Evolutionary conservation across 2,797 vertebrate genomes (phyloP), one percentile per base, ranked within the genome.

Genomic region (Carcharodon carcharias): DNA sequence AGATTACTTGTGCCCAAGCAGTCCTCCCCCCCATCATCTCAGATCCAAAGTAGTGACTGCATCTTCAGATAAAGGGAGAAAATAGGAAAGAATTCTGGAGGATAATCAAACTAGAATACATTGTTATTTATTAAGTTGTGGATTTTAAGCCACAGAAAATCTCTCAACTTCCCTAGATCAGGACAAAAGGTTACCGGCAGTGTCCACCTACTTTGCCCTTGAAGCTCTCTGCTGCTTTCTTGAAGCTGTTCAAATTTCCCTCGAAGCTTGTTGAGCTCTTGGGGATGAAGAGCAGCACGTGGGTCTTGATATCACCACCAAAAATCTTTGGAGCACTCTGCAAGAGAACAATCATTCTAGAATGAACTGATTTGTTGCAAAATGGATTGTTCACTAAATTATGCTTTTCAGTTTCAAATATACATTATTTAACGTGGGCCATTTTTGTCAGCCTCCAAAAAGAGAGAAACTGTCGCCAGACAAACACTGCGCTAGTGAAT

Each of bases 241-340:
- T 99, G 97, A 99, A 99, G 97, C 98, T 97, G 96, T 98, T 98
- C 97, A 99, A 98, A 96, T 99, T 99, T 50, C 97, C 98, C 61
- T 99, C 98, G 56, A 99, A 99, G 97, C 99, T 99, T 40, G 98
- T 96, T 35, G 98, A 97, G 0, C 98, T 98, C 98, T 99, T 99
- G 58, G 99, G 99, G 96, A 99, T 97, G 96, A 99, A 99, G 97
- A 99, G 98, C 96, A 99, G 98, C 97, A 99, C 99, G 97, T 99
- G 99, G 23, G 99, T 99, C 97, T 99, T 99, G 97, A 99, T 99
- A 0, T 99, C 99, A 54, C 99, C 99, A n/a, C 99, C 99, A 0
- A 99, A 99, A 97, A 99, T 99, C 98, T 99, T 99, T 0, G 99
- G 99, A 93, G 99, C 99, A 0, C 99, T 99, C 99, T 99, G 97